Conservation (phyloP, 2,888 invertebrate genomes). For the Bimastos eiseni region DNA sequence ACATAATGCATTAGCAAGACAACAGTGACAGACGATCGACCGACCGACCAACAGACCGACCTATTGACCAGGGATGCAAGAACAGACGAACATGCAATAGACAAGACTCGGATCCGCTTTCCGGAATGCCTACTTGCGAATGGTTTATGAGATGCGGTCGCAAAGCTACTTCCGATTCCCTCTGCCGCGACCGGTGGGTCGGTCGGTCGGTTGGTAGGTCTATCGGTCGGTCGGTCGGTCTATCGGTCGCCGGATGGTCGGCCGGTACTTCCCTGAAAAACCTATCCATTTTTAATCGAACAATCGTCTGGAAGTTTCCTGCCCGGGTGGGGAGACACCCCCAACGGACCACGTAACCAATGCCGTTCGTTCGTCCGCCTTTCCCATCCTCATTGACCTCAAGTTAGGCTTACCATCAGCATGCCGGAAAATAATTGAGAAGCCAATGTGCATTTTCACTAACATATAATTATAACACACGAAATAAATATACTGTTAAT, state of each 20-base stretch:
- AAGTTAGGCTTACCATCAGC: background rate
- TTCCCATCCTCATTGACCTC: background rate
- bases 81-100: background rate
- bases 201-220: background rate
- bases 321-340: background rate
- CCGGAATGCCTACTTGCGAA: background rate
- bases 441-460: background rate
- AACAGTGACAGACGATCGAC: background rate
- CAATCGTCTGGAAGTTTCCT: background rate
- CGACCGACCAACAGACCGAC: background rate
- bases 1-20: background rate
- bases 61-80: background rate
- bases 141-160: constrained; percentile 8
- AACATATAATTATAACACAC: background rate
- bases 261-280: background rate
- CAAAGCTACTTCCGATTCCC: background rate
- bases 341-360: background rate
- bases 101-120: background rate
- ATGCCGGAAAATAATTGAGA: background rate
- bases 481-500: background rate
- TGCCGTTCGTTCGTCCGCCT: too few relatives aligned
- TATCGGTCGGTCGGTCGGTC: background rate
- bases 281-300: background rate
- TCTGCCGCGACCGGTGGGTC: background rate
- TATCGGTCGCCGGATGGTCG: background rate